Evolutionary conservation across 2,888 invertebrate species (phyloP).

Genomic region (Netelia fuscicornis): DNA sequence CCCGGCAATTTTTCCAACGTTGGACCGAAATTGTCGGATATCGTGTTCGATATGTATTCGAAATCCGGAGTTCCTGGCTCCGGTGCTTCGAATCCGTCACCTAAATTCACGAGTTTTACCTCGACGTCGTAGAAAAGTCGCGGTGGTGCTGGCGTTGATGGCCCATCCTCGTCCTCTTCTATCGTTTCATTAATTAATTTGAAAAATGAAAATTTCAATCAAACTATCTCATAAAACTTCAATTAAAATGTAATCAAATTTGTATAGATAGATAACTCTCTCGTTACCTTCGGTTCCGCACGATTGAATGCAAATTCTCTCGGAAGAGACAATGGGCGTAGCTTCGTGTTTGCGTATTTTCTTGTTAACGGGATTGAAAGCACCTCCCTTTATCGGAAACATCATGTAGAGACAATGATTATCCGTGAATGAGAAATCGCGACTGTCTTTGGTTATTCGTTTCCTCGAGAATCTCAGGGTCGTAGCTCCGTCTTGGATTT

Average conservation of each 20-base stretch:
- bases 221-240: slow-evolving; percentile 27
- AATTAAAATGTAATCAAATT: too few relatives aligned
- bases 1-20: slow-evolving; percentile 88
- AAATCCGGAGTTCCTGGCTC: slow-evolving; percentile 90
- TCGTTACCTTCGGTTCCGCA: slow-evolving; percentile 89
- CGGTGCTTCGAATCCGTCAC: slow-evolving; percentile 91
- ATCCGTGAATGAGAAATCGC: slow-evolving; percentile 94
- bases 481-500: slow-evolving; percentile 91
- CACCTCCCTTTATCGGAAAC: slow-evolving; percentile 94
- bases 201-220: slow-evolving; percentile 1
- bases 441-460: slow-evolving; percentile 89
- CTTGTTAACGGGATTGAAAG: slow-evolving; percentile 93
- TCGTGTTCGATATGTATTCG: slow-evolving; percentile 89
- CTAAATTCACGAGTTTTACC: slow-evolving; percentile 91
- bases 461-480: slow-evolving; percentile 92
- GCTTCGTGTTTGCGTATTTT: slow-evolving; percentile 93
- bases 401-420: slow-evolving; percentile 94
- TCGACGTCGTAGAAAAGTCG: slow-evolving; percentile 89
- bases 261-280: too few relatives aligned
- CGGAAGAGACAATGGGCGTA: slow-evolving; percentile 90
- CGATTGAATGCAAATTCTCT: slow-evolving; percentile 93
- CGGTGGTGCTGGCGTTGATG: slow-evolving; percentile 88
- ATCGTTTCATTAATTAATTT: slow-evolving; percentile 22
- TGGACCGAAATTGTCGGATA: slow-evolving; percentile 88
- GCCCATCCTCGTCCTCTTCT: slow-evolving; percentile 87